Base-by-base conservation (phyloP, 2,113 vertebrate species). In the Typhlomys cinereus region DNA sequence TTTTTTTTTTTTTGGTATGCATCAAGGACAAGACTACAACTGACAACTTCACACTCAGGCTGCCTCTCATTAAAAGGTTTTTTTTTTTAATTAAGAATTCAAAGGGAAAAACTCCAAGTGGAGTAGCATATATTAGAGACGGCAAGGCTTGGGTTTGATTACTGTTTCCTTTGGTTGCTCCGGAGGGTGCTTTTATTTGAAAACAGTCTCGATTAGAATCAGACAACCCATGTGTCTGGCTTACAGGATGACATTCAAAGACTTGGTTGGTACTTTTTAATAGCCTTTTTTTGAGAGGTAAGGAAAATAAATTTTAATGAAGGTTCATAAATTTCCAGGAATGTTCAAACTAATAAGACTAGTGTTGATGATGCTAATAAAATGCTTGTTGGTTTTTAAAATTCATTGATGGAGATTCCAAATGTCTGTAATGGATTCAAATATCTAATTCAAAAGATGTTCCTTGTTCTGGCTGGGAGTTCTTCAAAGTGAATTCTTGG, bases 41-140 rank as follows among this genome's bases (percentile, higher is more conserved):
- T 95, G 95, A 96, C 94, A 97, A 90, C 79, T 96, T 97, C 91
- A 91, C 92, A 96, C 39, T 95, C 88, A 95, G 89, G 41, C 94
- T 97, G 95, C 83, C 92, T 96, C 96, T 94, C 0, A 3, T 96
- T 97, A 97, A 98, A 96, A 96, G n/a, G 12, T 94, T 96, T 95
- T n/a, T 36, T 62, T 90, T 91, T 87, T 94, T 73, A 97, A 98
- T 97, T 97, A 98, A 95, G 95, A 96, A 98, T 96, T 97, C 90
- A 97, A 96, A 96, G 75, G 62, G 85, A 97, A 94, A 96, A 96
- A 36, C 54, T 96, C 93, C 94, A n/a, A 94, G 89, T 94, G 73
- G 50, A 93, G 88, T 39, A 96, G 76, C 81, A 96, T 95, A 67
- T 94, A 97, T 97, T 96, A 97, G 87, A 93, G 96, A 94, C 89